Evolutionary conservation across 2,797 vertebrate species (phyloP).

Genomic region (Vespertilio murinus): DNA sequence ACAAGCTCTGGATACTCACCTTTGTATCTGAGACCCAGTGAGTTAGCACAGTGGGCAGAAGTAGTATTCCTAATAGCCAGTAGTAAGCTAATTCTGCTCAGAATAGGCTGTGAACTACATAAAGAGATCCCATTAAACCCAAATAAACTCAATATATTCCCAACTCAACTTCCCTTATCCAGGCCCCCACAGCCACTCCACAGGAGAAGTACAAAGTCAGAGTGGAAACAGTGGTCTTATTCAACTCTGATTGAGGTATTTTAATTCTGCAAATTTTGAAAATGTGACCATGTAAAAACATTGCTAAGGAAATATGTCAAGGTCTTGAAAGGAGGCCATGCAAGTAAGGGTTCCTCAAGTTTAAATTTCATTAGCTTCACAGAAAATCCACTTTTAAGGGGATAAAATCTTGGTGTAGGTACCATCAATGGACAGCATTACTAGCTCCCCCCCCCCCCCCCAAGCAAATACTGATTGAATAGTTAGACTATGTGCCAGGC

Average conservation of each 20-base stretch:
- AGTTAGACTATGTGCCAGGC: background rate
- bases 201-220: background rate
- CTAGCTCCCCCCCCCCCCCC: background rate
- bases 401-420: constrained; percentile 11
- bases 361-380: constrained; percentile 34
- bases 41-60: background rate
- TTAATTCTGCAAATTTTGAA: constrained; percentile 40
- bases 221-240: background rate
- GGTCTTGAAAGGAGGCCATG: background rate
- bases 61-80: background rate
- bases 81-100: background rate
- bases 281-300: constrained; percentile 2
- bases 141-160: constrained; percentile 12
- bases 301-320: background rate
- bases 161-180: background rate
- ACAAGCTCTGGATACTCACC: background rate
- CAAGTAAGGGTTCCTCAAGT: background rate
- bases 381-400: constrained; percentile 7
- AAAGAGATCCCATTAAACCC: constrained; percentile 1
- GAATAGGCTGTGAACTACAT: background rate
- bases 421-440: background rate
- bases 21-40: background rate
- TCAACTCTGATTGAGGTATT: background rate
- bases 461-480: constrained; percentile 45
- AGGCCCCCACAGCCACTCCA: background rate